A percentile compares a stretch with the other conserved stretches of the same genome.
Evolutionary conservation across 2,888 invertebrate genomes (phyloP).

Genomic region (Ischnus inquisitorius): DNA sequence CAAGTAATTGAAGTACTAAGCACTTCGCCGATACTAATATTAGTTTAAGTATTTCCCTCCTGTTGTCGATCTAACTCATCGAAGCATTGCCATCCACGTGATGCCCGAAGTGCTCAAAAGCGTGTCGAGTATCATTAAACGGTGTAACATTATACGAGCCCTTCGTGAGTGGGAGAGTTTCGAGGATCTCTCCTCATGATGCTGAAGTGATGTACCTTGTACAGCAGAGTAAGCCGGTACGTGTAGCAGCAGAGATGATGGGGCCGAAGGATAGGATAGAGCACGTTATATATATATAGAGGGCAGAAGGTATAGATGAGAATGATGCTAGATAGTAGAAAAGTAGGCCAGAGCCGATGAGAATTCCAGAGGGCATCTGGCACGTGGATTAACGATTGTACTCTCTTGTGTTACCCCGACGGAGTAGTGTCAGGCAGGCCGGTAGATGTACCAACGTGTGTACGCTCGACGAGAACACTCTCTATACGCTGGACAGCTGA

Average conservation of each 20-base stretch:
- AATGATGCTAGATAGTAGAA: not conserved
- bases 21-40: not conserved
- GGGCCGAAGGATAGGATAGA: not conserved
- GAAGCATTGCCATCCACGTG: not conserved
- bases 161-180: conserved; percentile 9
- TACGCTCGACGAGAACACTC: conserved; percentile 50
- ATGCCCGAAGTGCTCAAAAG: not conserved
- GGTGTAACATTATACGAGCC: conserved; percentile 10
- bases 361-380: conserved; percentile 58
- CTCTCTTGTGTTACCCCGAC: conserved; percentile 39
- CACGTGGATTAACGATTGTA: conserved; percentile 68
- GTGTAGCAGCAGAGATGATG: not conserved
- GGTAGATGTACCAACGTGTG: conserved; percentile 25
- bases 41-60: too few species aligned
- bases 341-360: conserved; percentile 57
- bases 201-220: conserved; percentile 2
- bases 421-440: conserved; percentile 35
- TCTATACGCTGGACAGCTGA: conserved; percentile 34
- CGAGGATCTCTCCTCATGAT: conserved; percentile 2
- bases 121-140: not conserved
- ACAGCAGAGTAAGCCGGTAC: not conserved
- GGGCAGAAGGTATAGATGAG: not conserved
- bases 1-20: too few species aligned
- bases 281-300: not conserved
- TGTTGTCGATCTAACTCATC: too few species aligned